These are phyloP conservation scores for silkworm (Bombyx mori) DNA, from an alignment of 1,140 invertebrate genomes.

Conservation along the genomic window DNA sequence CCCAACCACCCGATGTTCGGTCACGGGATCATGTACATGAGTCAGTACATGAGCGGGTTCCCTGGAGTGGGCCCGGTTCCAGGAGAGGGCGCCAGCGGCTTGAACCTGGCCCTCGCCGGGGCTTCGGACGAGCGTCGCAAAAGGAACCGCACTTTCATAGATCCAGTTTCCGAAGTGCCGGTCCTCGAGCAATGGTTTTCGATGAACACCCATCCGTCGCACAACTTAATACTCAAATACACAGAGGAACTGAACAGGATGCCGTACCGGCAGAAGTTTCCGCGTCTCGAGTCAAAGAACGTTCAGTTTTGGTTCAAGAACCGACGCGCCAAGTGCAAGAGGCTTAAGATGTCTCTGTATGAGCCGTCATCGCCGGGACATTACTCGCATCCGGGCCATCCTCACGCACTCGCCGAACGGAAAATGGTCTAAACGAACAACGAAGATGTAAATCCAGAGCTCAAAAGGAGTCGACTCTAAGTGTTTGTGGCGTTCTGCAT, in stretches of 20 bases:
- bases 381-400: conserved; percentile 58
- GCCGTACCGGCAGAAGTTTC: conserved; percentile 96
- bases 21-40: conserved; percentile 93
- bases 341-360: conserved; percentile 90
- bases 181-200: conserved; percentile 97
- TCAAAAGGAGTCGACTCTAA: conserved; percentile 12
- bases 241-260: conserved; percentile 96
- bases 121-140: conserved; percentile 88
- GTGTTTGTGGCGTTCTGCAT: conserved; percentile 24
- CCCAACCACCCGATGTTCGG: conserved; percentile 86
- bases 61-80: conserved; percentile 60
- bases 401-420: conserved; percentile 49
- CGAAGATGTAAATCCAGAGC: not conserved
- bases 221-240: conserved; percentile 96
- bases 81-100: conserved; percentile 66
- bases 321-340: conserved; percentile 94
- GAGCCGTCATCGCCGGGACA: conserved; percentile 71
- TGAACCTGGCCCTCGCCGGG: conserved; percentile 75
- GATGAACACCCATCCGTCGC: conserved; percentile 97
- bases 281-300: conserved; percentile 96
- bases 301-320: conserved; percentile 99
- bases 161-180: conserved; percentile 97
- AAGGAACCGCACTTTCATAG: conserved; percentile 98
- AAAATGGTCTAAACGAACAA: conserved; percentile 47
- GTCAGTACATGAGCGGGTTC: conserved; percentile 83